Evolutionary conservation across 2,113 vertebrate species (phyloP).

Genomic region (Tringa solitaria): DNA sequence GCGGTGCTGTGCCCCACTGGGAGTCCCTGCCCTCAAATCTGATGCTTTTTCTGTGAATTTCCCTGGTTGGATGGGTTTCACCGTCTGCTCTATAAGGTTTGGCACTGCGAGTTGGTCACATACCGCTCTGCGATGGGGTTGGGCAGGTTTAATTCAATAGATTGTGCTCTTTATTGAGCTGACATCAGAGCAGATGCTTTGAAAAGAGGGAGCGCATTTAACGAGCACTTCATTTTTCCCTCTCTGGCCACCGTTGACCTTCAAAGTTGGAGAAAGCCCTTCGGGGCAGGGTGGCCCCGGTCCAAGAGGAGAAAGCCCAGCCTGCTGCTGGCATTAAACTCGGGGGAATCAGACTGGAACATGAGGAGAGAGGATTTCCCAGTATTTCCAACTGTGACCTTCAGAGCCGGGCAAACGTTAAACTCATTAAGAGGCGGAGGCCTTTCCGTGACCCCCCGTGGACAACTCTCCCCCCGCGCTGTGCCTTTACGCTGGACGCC

Average conservation of each 20-base stretch:
- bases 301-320: slow-evolving; percentile 38
- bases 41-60: background rate
- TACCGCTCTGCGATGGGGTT: background rate
- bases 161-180: background rate
- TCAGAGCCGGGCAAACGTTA: background rate
- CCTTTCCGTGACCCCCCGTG: background rate
- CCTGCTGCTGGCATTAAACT: slow-evolving; percentile 23
- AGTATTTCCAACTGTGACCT: slow-evolving; percentile 52
- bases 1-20: rapidly evolving
- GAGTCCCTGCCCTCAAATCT: rapidly evolving
- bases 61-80: background rate
- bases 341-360: background rate
- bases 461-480: background rate
- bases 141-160: background rate
- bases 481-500: background rate
- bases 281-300: background rate
- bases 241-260: background rate
- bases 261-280: background rate
- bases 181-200: background rate
- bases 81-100: background rate
- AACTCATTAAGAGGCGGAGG: background rate
- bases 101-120: background rate
- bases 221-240: background rate
- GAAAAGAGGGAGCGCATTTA: background rate
- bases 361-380: slow-evolving; percentile 50